These are phyloP conservation scores for Drepana falcataria DNA, from an alignment of 2,888 invertebrate genomes.

Conservation along the genomic window DNA sequence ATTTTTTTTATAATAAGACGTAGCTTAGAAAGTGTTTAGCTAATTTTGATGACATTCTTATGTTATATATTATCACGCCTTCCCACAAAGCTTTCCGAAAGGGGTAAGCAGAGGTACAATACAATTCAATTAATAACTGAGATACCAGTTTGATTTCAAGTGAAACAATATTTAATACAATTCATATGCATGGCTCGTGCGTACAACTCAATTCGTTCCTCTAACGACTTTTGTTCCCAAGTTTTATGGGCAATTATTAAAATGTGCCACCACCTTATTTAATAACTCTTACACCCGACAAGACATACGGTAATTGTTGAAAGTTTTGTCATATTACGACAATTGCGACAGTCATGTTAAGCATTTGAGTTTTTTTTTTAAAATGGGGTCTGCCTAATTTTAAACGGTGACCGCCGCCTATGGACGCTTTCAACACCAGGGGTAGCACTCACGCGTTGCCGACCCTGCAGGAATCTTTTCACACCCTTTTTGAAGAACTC, in stretches of 20 bases:
- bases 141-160: background rate
- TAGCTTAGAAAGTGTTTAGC: background rate
- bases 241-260: constrained; percentile 55
- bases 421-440: too few species aligned
- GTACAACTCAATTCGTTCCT: constrained; percentile 25
- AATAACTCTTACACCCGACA: constrained; percentile 19
- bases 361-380: too few species aligned
- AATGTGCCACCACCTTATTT: constrained; percentile 42
- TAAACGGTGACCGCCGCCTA: too few species aligned
- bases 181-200: constrained; percentile 23
- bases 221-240: constrained; percentile 45
- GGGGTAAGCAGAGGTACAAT: too few species aligned
- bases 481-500: too few species aligned
- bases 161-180: constrained; percentile 12
- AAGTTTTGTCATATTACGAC: background rate
- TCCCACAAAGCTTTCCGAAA: too few species aligned
- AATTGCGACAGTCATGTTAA: background rate
- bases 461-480: too few species aligned
- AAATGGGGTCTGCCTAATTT: too few species aligned
- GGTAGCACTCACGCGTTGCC: too few species aligned
- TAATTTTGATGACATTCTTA: too few species aligned
- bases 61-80: too few species aligned
- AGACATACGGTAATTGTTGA: constrained; percentile 5
- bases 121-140: background rate
- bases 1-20: background rate